Percentiles rank a stretch among this genome's conserved stretches.
Evolutionary conservation across 2,797 vertebrate species (phyloP).

Genomic region (Synaphobranchus kaupii): DNA sequence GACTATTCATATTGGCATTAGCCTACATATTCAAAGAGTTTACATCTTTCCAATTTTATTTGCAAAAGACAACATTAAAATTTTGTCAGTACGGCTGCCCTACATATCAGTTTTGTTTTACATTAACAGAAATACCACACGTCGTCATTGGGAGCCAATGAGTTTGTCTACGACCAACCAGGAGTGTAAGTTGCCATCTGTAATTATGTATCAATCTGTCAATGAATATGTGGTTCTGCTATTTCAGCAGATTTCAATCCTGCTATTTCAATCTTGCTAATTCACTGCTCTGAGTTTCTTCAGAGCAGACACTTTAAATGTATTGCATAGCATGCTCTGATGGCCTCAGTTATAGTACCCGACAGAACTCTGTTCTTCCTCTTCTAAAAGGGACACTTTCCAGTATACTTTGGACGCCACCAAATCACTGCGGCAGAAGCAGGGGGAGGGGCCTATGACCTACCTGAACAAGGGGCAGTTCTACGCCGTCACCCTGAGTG

Average conservation of each 20-base stretch:
- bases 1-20: background rate
- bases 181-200: constrained; percentile 75
- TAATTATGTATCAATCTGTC: background rate
- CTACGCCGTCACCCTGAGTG: constrained; percentile 90
- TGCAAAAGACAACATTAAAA: background rate
- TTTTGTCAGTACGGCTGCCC: background rate
- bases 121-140: constrained; percentile 86
- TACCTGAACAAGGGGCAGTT: constrained; percentile 99
- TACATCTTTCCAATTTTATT: background rate
- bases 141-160: constrained; percentile 79
- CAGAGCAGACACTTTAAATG: background rate
- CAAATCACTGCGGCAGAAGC: constrained; percentile 94
- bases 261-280: background rate
- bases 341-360: background rate
- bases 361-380: constrained; percentile 30
- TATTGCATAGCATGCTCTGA: background rate
- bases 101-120: background rate
- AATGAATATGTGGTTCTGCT: background rate
- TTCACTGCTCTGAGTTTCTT: background rate
- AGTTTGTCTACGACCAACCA: constrained; percentile 88
- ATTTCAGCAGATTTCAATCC: no score
- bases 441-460: constrained; percentile 94
- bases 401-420: constrained; percentile 92
- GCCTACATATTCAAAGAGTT: background rate
- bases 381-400: constrained; percentile 79